phyloP scores from a whole-genome alignment of 2,797 vertebrate species.

The Pangasius macronema region DNA sequence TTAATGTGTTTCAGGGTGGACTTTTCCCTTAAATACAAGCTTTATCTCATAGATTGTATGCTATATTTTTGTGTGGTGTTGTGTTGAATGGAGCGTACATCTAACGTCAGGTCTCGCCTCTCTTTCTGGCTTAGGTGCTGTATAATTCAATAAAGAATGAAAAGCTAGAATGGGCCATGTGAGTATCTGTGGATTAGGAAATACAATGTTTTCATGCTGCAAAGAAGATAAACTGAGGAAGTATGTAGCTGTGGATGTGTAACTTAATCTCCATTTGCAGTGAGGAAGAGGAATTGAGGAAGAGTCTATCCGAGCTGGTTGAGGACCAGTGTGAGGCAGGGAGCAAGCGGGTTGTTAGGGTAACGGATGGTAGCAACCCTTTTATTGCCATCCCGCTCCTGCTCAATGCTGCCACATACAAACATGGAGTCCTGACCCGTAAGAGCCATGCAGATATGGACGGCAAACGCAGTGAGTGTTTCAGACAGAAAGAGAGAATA shows the following conservation, averaged over 20 bases:
- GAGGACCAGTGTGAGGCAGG: slow-evolving; percentile 92
- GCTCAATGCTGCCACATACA: slow-evolving; percentile 91
- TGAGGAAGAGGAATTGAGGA: slow-evolving; percentile 94
- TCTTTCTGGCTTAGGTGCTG: slow-evolving; percentile 77
- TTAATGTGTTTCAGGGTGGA: background rate
- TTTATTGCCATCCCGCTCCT: slow-evolving; percentile 93
- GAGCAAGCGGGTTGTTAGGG: slow-evolving; percentile 88
- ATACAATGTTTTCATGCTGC: background rate
- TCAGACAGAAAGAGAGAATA: background rate
- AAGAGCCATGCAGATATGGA: slow-evolving; percentile 97
- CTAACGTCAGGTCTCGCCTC: slow-evolving; percentile 10
- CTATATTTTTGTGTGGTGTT: background rate
- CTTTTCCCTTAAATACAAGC: background rate
- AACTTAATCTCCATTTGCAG: slow-evolving; percentile 68
- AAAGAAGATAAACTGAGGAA: background rate
- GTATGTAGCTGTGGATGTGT: slow-evolving; percentile 7
- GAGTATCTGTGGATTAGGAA: slow-evolving; percentile 73
- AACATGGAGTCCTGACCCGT: slow-evolving; percentile 90
- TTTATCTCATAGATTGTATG: background rate
- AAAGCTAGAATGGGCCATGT: slow-evolving; percentile 98
- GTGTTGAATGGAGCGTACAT: background rate
- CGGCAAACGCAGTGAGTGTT: slow-evolving; percentile 90
- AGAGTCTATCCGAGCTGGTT: slow-evolving; percentile 94
- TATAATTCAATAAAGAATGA: slow-evolving; percentile 98
- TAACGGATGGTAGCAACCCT: slow-evolving; percentile 92